These are phyloP conservation scores for Heliconius hewitsoni DNA, from an alignment of 1,140 invertebrate genomes.

Conservation along the genomic window DNA sequence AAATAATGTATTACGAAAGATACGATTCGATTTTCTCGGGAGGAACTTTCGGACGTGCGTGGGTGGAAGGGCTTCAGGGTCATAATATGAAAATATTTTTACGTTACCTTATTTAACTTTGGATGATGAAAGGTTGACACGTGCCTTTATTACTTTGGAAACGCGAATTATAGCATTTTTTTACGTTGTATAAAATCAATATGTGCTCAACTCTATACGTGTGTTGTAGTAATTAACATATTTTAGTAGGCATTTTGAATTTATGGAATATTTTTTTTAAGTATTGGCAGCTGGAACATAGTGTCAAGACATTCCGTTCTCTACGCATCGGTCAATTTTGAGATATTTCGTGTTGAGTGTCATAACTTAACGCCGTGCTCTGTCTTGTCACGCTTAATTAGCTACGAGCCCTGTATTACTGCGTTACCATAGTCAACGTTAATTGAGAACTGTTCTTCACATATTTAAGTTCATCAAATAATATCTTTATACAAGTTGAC, in stretches of 20 bases:
- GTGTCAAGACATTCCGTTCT: too few species aligned
- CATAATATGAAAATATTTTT: slow-evolving; percentile 27
- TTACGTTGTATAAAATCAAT: neutral
- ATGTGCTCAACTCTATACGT: neutral
- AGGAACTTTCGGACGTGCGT: slow-evolving; percentile 17
- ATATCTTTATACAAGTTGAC: neutral
- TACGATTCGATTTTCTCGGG: slow-evolving; percentile 16
- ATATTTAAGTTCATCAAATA: neutral
- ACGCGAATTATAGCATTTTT: neutral
- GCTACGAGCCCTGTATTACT: too few species aligned
- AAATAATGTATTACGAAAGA: slow-evolving; percentile 24
- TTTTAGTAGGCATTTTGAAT: neutral
- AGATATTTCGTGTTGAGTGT: too few species aligned
- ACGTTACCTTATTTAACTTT: slow-evolving; percentile 25
- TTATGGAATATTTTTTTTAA: neutral
- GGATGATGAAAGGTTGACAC: slow-evolving; percentile 9
- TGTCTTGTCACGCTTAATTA: too few species aligned
- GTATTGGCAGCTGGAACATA: too few species aligned
- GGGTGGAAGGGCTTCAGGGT: slow-evolving; percentile 19
- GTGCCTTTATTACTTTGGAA: neutral
- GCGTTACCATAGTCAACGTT: too few species aligned
- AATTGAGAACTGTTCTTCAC: too few species aligned
- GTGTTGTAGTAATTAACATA: too few species aligned
- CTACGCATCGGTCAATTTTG: too few species aligned
- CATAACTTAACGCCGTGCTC: too few species aligned